Conservation (phyloP, 2,888 invertebrate genomes). For the Xylocampa areola region DNA sequence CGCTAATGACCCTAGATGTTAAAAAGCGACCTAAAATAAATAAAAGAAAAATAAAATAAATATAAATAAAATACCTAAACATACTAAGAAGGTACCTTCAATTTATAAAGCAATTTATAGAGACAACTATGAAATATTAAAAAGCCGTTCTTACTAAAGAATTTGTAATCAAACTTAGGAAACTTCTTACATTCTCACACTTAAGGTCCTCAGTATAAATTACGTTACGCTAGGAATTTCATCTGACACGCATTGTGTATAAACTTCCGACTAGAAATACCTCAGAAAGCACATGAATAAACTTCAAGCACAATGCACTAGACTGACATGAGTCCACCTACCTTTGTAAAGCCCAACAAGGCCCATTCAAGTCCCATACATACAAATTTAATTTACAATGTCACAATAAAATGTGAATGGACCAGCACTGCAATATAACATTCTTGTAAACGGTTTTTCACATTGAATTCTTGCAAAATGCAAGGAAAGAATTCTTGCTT, state of each 20-base stretch:
- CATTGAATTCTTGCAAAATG: conserved; percentile 5
- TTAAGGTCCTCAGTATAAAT: conserved; percentile 24
- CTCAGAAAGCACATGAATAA: conserved; percentile 40
- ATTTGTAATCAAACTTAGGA: not conserved
- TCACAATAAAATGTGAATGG: conserved; percentile 36
- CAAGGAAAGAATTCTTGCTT: conserved; percentile 16
- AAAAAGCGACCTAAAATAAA: too few relatives aligned
- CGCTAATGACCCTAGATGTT: too few relatives aligned
- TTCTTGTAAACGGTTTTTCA: conserved; percentile 1
- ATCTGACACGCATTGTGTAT: conserved; percentile 34
- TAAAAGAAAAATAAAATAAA: too few relatives aligned
- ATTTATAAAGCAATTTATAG: not conserved
- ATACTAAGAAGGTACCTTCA: too few relatives aligned
- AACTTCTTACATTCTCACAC: conserved; percentile 4
- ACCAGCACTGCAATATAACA: conserved; percentile 18
- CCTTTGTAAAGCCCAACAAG: conserved; percentile 40
- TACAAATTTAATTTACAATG: conserved; percentile 21
- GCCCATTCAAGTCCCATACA: conserved; percentile 23
- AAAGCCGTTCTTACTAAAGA: not conserved
- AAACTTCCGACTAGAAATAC: conserved; percentile 48
- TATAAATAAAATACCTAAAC: too few relatives aligned
- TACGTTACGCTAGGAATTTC: conserved; percentile 35
- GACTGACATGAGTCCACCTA: conserved; percentile 36
- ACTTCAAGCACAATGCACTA: conserved; percentile 33
- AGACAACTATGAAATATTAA: not conserved